phyloP scores from a whole-genome alignment of 2,888 invertebrate species.

The Argynnis bischoffii region DNA sequence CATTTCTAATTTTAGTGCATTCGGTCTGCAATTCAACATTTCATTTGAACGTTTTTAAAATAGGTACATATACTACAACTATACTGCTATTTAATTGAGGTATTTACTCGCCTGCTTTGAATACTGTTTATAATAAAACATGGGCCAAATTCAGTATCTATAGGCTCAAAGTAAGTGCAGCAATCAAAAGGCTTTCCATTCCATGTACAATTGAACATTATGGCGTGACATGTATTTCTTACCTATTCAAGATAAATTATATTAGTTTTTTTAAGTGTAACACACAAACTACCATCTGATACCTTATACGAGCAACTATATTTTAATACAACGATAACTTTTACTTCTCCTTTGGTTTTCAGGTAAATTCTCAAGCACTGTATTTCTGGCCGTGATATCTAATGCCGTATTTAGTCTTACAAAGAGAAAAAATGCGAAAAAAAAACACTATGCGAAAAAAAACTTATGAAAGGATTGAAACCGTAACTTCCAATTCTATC shows the following conservation, averaged over 20 bases:
- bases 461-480: too few relatives aligned
- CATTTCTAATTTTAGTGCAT: conserved; percentile 79
- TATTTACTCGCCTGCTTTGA: conserved; percentile 72
- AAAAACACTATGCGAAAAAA: too few relatives aligned
- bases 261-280: background rate
- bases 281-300: background rate
- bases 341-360: too few relatives aligned
- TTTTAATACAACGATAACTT: too few relatives aligned
- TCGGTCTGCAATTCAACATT: conserved; percentile 56
- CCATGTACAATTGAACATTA: conserved; percentile 84
- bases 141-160: conserved; percentile 86
- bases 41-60: background rate
- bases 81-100: too few relatives aligned
- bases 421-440: too few relatives aligned
- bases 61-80: background rate
- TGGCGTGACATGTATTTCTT: conserved; percentile 81
- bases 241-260: conserved; percentile 56
- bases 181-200: conserved; percentile 83
- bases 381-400: too few relatives aligned
- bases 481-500: too few relatives aligned
- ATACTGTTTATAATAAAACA: conserved; percentile 86
- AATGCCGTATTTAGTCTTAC: too few relatives aligned
- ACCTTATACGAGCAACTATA: too few relatives aligned
- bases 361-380: too few relatives aligned
- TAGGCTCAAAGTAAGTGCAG: conserved; percentile 84